These are phyloP conservation scores for Lutraria rhynchaena DNA, from an alignment of 1,140 invertebrate genomes.

Conservation along the genomic window DNA sequence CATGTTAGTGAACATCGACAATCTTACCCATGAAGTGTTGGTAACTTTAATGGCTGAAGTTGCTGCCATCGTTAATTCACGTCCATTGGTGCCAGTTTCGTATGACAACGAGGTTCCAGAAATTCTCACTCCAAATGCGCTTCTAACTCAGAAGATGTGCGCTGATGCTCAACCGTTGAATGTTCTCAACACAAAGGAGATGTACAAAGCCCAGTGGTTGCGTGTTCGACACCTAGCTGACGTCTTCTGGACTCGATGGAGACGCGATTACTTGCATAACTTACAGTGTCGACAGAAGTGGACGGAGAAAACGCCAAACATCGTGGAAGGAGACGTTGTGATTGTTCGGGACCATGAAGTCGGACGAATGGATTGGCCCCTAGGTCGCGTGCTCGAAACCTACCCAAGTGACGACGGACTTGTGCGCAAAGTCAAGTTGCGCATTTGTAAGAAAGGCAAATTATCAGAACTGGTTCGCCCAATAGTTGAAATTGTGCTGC, in stretches of 20 bases:
- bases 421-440: slow-evolving; percentile 5
- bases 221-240: slow-evolving; percentile 11
- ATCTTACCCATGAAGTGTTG: too few species aligned
- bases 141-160: background rate
- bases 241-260: slow-evolving; percentile 27
- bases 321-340: slow-evolving; percentile 5
- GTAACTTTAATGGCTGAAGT: too few species aligned
- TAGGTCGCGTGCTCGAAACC: background rate
- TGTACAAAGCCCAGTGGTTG: slow-evolving; percentile 24
- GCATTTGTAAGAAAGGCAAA: background rate
- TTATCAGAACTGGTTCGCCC: background rate
- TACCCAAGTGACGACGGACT: background rate
- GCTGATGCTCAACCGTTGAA: background rate
- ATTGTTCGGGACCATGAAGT: background rate
- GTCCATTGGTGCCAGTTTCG: background rate
- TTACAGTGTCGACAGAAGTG: slow-evolving; percentile 6
- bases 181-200: background rate
- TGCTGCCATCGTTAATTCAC: background rate
- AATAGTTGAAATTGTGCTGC: background rate
- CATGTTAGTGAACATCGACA: too few species aligned
- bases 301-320: background rate
- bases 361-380: background rate
- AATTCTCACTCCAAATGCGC: background rate
- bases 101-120: background rate
- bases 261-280: background rate